A percentile compares a stretch with the other conserved stretches of the same genome.
phyloP scores from a whole-genome alignment of 2,888 invertebrate species.

The Drosophila fungiperda region DNA sequence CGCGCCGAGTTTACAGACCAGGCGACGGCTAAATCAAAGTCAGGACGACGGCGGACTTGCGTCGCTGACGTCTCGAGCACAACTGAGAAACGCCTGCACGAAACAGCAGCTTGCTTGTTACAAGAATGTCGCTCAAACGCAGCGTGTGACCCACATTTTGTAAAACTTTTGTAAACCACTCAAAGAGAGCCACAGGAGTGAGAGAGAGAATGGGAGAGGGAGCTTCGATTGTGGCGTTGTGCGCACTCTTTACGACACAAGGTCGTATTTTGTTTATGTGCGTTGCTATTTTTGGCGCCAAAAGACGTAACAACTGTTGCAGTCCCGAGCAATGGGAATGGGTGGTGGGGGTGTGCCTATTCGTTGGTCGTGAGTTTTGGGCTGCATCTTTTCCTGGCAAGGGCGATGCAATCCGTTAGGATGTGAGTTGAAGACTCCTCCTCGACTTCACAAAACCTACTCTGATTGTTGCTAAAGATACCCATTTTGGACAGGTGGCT shows the following conservation, averaged over 20 bases:
- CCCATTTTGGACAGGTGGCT: no score
- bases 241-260: conserved; percentile 24
- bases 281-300: conserved; percentile 76
- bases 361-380: neutral
- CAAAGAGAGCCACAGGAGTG: conserved; percentile 20
- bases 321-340: conserved; percentile 20
- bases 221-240: conserved; percentile 31
- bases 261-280: conserved; percentile 63
- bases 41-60: conserved; percentile 18
- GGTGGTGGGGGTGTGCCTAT: neutral
- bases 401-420: no score
- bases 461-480: no score
- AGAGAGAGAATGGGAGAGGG: neutral
- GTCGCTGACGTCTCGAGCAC: conserved; percentile 33
- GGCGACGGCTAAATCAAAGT: conserved; percentile 9
- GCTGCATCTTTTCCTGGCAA: neutral
- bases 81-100: conserved; percentile 25
- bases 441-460: no score
- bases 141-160: conserved; percentile 70
- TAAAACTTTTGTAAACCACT: conserved; percentile 27
- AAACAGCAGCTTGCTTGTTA: conserved; percentile 1
- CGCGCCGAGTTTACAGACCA: conserved; percentile 47
- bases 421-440: no score
- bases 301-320: conserved; percentile 71
- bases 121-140: conserved; percentile 61